Percentiles rank a stretch among this genome's conserved stretches.
Evolutionary conservation across 2,113 vertebrate species (phyloP).

Genomic region (Elanus axillaris): DNA sequence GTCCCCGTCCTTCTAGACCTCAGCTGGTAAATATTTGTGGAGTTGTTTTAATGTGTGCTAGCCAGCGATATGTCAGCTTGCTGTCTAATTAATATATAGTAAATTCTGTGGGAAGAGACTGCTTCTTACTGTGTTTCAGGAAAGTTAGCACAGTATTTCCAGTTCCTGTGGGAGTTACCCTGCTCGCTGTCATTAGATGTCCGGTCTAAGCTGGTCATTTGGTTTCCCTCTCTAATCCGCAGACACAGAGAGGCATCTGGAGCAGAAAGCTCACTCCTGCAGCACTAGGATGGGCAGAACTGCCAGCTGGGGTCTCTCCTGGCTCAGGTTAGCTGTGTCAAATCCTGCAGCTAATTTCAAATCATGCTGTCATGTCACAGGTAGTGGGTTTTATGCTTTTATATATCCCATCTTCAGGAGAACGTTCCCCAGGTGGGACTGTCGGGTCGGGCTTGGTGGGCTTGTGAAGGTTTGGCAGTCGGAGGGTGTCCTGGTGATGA

Average conservation of each 20-base stretch:
- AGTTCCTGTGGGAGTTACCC: background rate
- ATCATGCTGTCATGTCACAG: background rate
- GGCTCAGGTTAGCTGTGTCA: background rate
- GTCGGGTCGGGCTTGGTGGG: rapidly evolving
- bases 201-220: background rate
- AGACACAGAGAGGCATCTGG: background rate
- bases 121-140: background rate
- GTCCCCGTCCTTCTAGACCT: background rate
- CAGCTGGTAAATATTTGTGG: background rate
- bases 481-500: background rate
- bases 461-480: background rate
- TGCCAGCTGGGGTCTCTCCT: background rate
- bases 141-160: background rate
- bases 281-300: background rate
- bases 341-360: background rate
- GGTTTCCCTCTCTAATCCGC: background rate
- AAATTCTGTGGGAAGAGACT: background rate
- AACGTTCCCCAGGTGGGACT: background rate
- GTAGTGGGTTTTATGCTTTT: background rate
- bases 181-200: background rate
- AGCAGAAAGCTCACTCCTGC: background rate
- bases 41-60: background rate
- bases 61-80: background rate
- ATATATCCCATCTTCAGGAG: background rate
- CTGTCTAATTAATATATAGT: background rate